phyloP scores from a whole-genome alignment of 2,888 invertebrate genomes.

The Acronicta aceris region DNA sequence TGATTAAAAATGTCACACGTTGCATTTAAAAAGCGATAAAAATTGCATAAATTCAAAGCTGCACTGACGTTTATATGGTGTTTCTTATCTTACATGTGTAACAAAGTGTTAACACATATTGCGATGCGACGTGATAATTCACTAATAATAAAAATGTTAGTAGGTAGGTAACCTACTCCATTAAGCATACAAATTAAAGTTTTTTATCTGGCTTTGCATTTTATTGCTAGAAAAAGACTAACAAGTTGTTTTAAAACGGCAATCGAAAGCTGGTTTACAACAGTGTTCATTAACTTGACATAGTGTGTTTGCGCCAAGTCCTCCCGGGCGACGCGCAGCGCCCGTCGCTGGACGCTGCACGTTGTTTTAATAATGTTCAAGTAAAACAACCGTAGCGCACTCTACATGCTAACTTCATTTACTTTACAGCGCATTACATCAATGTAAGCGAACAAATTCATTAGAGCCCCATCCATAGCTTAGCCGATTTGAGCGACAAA shows the following conservation, averaged over 20 bases:
- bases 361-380: slow-evolving; percentile 69
- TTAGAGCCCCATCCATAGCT: slow-evolving; percentile 35
- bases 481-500: slow-evolving; percentile 40
- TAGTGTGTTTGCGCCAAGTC: slow-evolving; percentile 58
- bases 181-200: slow-evolving; percentile 28
- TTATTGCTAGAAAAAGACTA: slow-evolving; percentile 35
- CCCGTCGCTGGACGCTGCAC: slow-evolving; percentile 47
- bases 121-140: slow-evolving; percentile 11
- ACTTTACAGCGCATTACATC: slow-evolving; percentile 60
- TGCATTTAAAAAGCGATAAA: slow-evolving; percentile 21
- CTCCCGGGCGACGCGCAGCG: background rate
- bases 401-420: slow-evolving; percentile 66
- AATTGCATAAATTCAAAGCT: slow-evolving; percentile 22
- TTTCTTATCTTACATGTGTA: slow-evolving; percentile 22
- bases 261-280: slow-evolving; percentile 53
- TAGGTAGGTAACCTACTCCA: slow-evolving; percentile 3
- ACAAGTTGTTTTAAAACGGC: slow-evolving; percentile 43
- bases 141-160: slow-evolving; percentile 21
- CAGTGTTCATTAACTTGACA: slow-evolving; percentile 68
- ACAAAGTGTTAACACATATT: slow-evolving; percentile 18
- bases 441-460: slow-evolving; percentile 50
- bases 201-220: slow-evolving; percentile 12
- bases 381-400: slow-evolving; percentile 59
- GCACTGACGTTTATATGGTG: slow-evolving; percentile 12
- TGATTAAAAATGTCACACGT: slow-evolving; percentile 30